Evolutionary conservation across 2,797 vertebrate genomes (phyloP).

Genomic region (Rhabdophis nuchalis): DNA sequence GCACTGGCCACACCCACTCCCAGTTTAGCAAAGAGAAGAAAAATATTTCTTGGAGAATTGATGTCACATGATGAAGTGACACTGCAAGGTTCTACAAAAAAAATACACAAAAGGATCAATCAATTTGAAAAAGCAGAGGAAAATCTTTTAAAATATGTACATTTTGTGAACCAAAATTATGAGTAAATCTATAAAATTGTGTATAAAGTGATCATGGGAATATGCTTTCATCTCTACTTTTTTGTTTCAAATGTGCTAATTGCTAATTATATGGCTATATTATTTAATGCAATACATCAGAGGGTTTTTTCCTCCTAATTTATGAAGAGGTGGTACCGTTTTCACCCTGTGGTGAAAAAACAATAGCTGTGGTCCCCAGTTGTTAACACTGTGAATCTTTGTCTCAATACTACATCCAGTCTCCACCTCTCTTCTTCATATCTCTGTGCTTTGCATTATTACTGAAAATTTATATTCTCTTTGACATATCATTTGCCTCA

Average conservation of each 20-base stretch:
- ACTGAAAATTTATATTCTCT: slow-evolving; percentile 12
- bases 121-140: background rate
- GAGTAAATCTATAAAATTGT: background rate
- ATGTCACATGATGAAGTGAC: no score
- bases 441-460: background rate
- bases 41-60: no score
- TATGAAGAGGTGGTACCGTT: background rate
- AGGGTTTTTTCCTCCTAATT: background rate
- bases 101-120: background rate
- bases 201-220: background rate
- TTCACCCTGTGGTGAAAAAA: slow-evolving; percentile 3
- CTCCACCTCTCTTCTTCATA: background rate
- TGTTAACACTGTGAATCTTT: background rate
- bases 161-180: background rate
- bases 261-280: background rate
- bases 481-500: slow-evolving; percentile 32
- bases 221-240: background rate
- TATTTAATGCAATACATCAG: background rate
- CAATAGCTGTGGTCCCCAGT: background rate
- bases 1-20: no score
- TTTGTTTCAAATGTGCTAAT: background rate
- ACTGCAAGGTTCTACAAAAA: background rate
- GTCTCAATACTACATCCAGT: background rate
- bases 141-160: background rate
- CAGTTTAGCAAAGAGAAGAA: no score